Evolutionary conservation across 2,113 vertebrate genomes (phyloP).

Genomic region (Galeopterus variegatus): DNA sequence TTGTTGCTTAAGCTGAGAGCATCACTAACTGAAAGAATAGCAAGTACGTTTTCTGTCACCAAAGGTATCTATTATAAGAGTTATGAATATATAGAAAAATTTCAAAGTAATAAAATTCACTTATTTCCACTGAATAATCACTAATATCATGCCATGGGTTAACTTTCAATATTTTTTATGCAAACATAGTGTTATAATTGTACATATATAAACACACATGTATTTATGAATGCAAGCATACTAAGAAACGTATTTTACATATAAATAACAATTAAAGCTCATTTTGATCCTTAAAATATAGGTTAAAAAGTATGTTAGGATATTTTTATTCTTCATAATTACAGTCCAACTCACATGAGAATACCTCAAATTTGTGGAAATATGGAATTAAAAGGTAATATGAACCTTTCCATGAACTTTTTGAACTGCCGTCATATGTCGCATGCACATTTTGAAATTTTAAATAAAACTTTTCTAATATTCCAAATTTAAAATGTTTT

Average conservation of each 20-base stretch:
- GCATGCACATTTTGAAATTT: not conserved
- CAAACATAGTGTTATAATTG: not conserved
- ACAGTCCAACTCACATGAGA: not conserved
- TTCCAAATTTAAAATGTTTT: not conserved
- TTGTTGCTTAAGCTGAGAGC: no score
- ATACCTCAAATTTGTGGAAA: no score
- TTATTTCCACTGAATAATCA: not conserved
- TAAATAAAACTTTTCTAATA: not conserved
- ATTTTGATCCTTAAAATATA: not conserved
- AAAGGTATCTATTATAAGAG: not conserved
- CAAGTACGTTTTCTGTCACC: not conserved
- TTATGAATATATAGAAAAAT: not conserved
- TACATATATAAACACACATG: not conserved
- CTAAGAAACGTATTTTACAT: not conserved
- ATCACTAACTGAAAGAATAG: not conserved
- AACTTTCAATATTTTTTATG: not conserved
- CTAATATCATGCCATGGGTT: not conserved
- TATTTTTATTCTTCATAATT: not conserved
- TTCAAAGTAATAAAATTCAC: no score
- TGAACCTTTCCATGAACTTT: no score
- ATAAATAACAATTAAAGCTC: not conserved
- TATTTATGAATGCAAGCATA: not conserved
- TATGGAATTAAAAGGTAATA: no score
- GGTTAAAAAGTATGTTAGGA: no score
- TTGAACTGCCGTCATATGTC: no score